Evolutionary conservation across 2,113 vertebrate species (phyloP).

Genomic region (Dasyurus viverrinus): DNA sequence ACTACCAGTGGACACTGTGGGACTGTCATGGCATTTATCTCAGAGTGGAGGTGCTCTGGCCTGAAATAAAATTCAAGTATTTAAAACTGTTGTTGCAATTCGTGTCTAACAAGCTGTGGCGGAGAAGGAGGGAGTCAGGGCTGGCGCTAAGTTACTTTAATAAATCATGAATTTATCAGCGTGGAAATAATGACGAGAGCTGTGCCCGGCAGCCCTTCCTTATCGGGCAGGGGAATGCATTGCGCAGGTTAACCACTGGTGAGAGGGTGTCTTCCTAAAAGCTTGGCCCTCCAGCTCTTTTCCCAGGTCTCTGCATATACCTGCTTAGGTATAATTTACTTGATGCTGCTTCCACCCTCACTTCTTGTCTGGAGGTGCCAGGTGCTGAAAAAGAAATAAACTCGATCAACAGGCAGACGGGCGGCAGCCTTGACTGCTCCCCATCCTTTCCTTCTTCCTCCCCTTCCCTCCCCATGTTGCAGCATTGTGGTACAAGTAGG

Average conservation of each 20-base stretch:
- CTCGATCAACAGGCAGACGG: constrained; percentile 78
- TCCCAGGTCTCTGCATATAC: constrained; percentile 49
- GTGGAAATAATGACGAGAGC: constrained; percentile 62
- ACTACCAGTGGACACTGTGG: constrained; percentile 35
- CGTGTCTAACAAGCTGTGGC: constrained; percentile 73
- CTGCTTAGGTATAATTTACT: constrained; percentile 80
- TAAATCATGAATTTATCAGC: constrained; percentile 75
- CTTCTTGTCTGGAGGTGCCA: constrained; percentile 70
- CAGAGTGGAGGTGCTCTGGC: constrained; percentile 73
- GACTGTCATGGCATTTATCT: constrained; percentile 60
- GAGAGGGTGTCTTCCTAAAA: constrained; percentile 28
- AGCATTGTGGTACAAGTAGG: constrained; percentile 53
- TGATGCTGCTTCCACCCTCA: constrained; percentile 61
- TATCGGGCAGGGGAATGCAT: not conserved
- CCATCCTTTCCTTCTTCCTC: constrained; percentile 58
- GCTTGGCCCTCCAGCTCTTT: not conserved
- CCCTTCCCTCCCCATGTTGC: constrained; percentile 55
- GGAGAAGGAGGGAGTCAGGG: constrained; percentile 59
- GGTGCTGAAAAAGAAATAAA: constrained; percentile 78
- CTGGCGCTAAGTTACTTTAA: constrained; percentile 61
- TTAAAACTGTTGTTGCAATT: constrained; percentile 63
- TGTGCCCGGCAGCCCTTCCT: not conserved
- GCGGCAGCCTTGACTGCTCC: constrained; percentile 56
- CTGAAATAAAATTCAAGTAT: constrained; percentile 80
- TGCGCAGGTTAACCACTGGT: constrained; percentile 25